phyloP scores from a whole-genome alignment of 2,113 vertebrate species.

The Heterocephalus glaber region DNA sequence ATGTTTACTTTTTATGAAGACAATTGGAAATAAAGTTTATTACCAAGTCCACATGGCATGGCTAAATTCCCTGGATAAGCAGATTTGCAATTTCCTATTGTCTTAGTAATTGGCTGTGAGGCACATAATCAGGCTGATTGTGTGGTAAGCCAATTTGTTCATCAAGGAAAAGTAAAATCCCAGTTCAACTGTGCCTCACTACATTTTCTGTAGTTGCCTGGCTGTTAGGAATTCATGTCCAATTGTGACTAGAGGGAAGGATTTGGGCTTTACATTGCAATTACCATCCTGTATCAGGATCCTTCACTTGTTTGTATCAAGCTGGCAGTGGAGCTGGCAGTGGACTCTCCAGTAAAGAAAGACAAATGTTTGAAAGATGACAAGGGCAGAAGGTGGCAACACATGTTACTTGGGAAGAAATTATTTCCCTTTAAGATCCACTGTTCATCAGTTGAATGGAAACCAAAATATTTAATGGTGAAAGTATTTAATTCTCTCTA shows the following conservation, averaged over 20 bases:
- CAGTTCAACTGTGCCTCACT: background rate
- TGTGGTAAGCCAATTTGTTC: slow-evolving; percentile 68
- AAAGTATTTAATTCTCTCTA: slow-evolving; percentile 38
- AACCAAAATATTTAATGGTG: background rate
- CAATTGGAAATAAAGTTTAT: slow-evolving; percentile 58
- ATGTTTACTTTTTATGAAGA: slow-evolving; percentile 54
- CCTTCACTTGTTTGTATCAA: slow-evolving; percentile 52
- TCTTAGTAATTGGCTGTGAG: slow-evolving; percentile 69
- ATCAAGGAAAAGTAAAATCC: slow-evolving; percentile 63
- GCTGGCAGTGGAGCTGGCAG: background rate
- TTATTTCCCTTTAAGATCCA: slow-evolving; percentile 31
- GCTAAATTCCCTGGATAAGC: slow-evolving; percentile 63
- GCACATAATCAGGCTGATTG: slow-evolving; percentile 42
- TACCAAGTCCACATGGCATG: background rate
- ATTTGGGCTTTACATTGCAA: slow-evolving; percentile 65
- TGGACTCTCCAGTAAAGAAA: slow-evolving; percentile 27
- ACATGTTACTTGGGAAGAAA: slow-evolving; percentile 29
- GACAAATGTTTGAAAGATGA: slow-evolving; percentile 49
- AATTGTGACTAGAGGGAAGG: slow-evolving; percentile 54
- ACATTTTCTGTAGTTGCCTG: slow-evolving; percentile 45
- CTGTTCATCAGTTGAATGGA: slow-evolving; percentile 9
- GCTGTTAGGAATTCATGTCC: slow-evolving; percentile 58
- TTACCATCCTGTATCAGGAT: slow-evolving; percentile 29
- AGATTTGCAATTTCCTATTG: slow-evolving; percentile 72
- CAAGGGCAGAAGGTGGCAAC: background rate